A percentile compares a stretch with the other conserved stretches of the same genome.
Evolutionary conservation across 2,113 vertebrate species (phyloP).

Genomic region (Hippocampus guttulatus): DNA sequence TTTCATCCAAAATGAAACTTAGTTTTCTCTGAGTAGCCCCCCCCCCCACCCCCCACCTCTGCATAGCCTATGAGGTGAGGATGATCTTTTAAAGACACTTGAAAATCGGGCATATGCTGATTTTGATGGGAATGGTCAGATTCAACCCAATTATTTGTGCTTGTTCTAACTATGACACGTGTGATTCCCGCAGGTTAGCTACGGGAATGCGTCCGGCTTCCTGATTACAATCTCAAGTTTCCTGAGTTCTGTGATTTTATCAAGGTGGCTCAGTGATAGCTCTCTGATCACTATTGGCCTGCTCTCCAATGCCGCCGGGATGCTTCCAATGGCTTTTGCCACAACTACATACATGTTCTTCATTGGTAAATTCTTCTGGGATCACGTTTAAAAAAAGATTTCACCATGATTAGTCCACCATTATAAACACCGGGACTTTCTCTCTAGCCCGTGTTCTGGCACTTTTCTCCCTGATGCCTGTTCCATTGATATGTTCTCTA

Average conservation of each 20-base stretch:
- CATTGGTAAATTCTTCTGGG: neutral
- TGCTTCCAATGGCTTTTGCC: conserved; percentile 6
- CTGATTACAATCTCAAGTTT: conserved; percentile 5
- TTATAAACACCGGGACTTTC: neutral
- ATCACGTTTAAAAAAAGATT: neutral
- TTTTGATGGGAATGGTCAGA: neutral
- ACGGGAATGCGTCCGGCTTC: conserved; percentile 8
- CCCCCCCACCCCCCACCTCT: too few relatives aligned
- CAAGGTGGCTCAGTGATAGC: neutral
- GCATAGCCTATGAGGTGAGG: too few relatives aligned
- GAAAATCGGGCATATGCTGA: neutral
- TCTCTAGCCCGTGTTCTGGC: conserved; percentile 2
- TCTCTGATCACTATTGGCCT: conserved; percentile 4
- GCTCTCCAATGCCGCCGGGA: conserved; percentile 6
- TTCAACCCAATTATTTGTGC: neutral
- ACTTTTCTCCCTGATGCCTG: conserved; percentile 7
- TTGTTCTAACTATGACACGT: neutral
- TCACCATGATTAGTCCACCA: neutral
- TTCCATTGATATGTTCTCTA: neutral
- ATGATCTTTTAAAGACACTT: neutral
- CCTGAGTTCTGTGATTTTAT: conserved; percentile 2
- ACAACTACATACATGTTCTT: conserved; percentile 3
- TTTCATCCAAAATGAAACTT: neutral
- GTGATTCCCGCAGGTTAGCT: neutral
- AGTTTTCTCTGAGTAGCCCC: too few relatives aligned